Percentiles rank a stretch among this genome's conserved stretches.
Evolutionary conservation across 2,113 vertebrate genomes (phyloP).

Genomic region (Dicrurus megarhynchus): DNA sequence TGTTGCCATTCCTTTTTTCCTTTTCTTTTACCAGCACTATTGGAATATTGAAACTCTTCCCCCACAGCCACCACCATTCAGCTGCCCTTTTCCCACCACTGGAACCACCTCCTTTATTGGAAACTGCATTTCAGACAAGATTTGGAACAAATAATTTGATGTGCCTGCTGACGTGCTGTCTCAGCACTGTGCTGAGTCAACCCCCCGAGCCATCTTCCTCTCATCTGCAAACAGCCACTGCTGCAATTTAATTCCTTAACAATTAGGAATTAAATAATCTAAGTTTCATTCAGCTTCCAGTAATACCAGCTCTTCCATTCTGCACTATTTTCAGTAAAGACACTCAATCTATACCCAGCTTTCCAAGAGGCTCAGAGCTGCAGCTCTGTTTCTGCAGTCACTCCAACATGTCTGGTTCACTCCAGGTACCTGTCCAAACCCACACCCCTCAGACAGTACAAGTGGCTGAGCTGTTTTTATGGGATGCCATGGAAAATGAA

Average conservation of each 20-base stretch:
- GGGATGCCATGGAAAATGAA: not conserved
- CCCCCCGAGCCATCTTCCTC: not conserved
- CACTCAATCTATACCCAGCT: not conserved
- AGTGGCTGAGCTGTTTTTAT: not conserved
- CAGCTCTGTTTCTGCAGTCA: not conserved
- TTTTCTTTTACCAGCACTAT: not conserved
- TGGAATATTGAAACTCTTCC: not conserved
- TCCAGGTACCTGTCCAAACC: not conserved
- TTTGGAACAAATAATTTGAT: not conserved
- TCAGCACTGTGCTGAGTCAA: not conserved
- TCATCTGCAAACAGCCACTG: not conserved
- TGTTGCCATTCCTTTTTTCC: not conserved
- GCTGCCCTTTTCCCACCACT: not conserved
- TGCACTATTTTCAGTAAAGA: not conserved
- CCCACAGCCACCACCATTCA: not conserved
- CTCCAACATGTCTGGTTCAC: fast-evolving
- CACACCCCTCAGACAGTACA: not conserved
- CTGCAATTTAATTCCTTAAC: not conserved
- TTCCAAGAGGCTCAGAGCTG: not conserved
- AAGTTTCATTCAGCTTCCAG: not conserved
- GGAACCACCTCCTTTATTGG: not conserved
- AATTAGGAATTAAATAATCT: not conserved
- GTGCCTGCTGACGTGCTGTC: not conserved
- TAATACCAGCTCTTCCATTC: not conserved
- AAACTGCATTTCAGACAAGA: not conserved